phyloP scores from a whole-genome alignment of 2,888 invertebrate genomes.

The Plagodis dolabraria region DNA sequence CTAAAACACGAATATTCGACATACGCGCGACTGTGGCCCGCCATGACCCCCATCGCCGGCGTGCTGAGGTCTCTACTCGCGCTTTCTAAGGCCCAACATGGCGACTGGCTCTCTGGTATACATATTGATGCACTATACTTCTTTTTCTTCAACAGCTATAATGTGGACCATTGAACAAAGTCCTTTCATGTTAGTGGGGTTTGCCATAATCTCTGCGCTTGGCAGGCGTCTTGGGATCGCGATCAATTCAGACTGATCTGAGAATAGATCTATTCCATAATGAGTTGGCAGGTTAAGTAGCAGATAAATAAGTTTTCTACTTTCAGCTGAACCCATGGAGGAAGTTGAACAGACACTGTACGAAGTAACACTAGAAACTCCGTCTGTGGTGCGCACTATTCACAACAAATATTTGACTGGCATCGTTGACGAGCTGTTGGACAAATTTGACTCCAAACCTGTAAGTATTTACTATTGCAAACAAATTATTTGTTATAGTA shows the following conservation, averaged over 20 bases:
- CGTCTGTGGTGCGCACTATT: conserved; percentile 54
- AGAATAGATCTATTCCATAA: too few species aligned
- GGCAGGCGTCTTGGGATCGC: too few species aligned
- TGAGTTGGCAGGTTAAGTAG: too few species aligned
- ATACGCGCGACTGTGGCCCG: conserved; percentile 71
- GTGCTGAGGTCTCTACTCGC: conserved; percentile 59
- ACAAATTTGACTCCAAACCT: conserved; percentile 39
- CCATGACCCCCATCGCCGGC: conserved; percentile 62
- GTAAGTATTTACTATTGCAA: conserved; percentile 44
- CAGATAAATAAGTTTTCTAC: not conserved
- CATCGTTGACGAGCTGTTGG: conserved; percentile 47
- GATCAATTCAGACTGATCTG: too few species aligned
- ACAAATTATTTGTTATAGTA: conserved; percentile 8
- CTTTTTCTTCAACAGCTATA: not conserved
- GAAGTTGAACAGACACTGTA: conserved; percentile 35
- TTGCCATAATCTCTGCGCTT: too few species aligned
- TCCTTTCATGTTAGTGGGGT: not conserved
- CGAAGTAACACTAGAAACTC: conserved; percentile 55
- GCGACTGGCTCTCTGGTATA: conserved; percentile 40
- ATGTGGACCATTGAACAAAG: not conserved
- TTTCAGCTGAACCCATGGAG: conserved; percentile 52
- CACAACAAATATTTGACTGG: conserved; percentile 49
- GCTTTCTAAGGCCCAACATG: conserved; percentile 41
- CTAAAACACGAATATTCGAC: conserved; percentile 64
- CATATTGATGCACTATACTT: too few species aligned